These are phyloP conservation scores for Patella caerulea DNA, from an alignment of 2,888 invertebrate species.

Conservation along the genomic window DNA sequence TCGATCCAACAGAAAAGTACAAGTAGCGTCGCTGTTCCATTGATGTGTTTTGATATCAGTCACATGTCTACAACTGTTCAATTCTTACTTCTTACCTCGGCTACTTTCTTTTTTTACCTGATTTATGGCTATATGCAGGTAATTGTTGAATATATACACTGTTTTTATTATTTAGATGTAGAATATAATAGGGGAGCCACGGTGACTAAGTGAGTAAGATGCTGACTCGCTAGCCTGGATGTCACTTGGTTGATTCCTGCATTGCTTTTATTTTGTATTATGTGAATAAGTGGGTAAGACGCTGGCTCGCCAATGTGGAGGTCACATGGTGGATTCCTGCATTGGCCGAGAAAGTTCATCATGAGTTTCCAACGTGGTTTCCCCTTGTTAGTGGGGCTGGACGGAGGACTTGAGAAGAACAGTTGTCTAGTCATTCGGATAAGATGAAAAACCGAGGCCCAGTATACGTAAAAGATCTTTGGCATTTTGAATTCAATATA, in stretches of 20 bases:
- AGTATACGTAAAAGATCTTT: no score
- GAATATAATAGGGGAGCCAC: not conserved
- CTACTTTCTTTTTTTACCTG: conserved; percentile 89
- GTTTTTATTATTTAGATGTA: not conserved
- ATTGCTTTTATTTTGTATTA: not conserved
- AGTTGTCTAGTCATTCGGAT: no score
- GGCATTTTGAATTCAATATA: no score
- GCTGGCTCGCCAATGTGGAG: not conserved
- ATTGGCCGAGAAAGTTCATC: not conserved
- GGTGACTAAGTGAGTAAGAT: not conserved
- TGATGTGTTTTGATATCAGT: conserved; percentile 83
- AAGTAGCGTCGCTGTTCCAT: conserved; percentile 50
- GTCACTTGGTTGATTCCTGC: not conserved
- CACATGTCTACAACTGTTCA: conserved; percentile 79
- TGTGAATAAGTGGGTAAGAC: not conserved
- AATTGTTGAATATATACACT: conserved; percentile 36
- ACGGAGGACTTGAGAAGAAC: no score
- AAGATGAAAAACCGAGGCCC: no score
- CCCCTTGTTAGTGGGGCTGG: not conserved
- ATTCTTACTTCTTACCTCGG: conserved; percentile 82
- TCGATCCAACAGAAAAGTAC: not conserved
- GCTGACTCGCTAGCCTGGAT: not conserved
- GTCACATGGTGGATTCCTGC: not conserved
- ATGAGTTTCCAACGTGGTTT: not conserved
- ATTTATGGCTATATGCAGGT: conserved; percentile 88